phyloP scores from a whole-genome alignment of 2,797 vertebrate species.

The Chiroxiphia lanceolata region DNA sequence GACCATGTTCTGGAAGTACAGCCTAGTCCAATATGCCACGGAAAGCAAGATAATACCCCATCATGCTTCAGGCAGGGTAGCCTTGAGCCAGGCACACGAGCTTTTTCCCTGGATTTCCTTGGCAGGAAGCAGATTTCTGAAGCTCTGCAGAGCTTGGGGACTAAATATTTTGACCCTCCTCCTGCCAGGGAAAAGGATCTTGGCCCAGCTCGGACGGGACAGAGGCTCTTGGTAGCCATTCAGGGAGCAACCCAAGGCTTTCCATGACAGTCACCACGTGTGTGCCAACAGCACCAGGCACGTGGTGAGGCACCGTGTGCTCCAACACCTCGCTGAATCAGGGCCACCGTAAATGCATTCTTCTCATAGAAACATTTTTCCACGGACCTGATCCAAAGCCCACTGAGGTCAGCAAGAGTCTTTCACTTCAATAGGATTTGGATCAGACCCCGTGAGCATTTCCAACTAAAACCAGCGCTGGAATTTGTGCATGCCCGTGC shows the following conservation, averaged over 20 bases:
- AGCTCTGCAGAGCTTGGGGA: background rate
- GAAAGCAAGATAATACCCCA: background rate
- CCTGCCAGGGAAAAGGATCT: background rate
- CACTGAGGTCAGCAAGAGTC: conserved; percentile 63
- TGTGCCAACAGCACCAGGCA: background rate
- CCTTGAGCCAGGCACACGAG: background rate
- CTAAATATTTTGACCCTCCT: background rate
- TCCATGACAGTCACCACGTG: background rate
- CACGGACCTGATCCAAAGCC: conserved; percentile 58
- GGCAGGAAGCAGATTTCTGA: background rate
- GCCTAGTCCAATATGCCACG: background rate
- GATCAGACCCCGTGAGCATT: conserved; percentile 29
- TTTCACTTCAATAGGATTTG: conserved; percentile 56
- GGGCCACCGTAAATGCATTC: conserved; percentile 56
- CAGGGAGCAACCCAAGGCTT: background rate
- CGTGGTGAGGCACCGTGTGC: background rate
- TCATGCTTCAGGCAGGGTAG: background rate
- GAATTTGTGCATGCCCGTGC: conserved; percentile 34
- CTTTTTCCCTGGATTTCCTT: background rate
- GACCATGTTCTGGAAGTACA: background rate
- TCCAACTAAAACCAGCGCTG: conserved; percentile 51
- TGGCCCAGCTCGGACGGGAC: background rate
- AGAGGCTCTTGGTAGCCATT: background rate
- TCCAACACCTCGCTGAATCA: conserved; percentile 55
- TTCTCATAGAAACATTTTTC: conserved; percentile 62